Base-by-base conservation (phyloP, 2,113 vertebrate genomes). In the Crotophaga sulcirostris region DNA sequence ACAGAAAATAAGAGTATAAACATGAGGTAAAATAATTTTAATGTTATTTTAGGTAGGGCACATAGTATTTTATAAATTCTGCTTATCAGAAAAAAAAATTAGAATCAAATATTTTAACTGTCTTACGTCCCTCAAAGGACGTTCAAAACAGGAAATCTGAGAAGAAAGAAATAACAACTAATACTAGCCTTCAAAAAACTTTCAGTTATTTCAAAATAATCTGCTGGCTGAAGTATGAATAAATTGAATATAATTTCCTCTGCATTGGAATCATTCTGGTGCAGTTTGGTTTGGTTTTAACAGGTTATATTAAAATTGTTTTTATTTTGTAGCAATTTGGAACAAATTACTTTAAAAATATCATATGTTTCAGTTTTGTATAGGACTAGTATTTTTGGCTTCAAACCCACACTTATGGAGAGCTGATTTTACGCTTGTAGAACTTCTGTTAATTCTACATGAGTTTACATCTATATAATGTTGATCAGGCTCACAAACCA, bases 211-310 rank as follows among this genome's bases (percentile, higher is more conserved):
- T 96, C 67, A 87, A 89, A 93, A 66, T 23, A 72, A 60, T 82
- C 70, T 66, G 6, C 23, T 91, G 66, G 16, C 40, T 92, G 26
- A 85, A 83, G 7, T 74, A 83, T 38, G 72, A 95, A 91, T 89
- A 87, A 75, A 89, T 63, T 60, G 14, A 92, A 72, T 82, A 58
- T 79, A 5, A 89, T 95, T 95, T 95, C 58, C 67, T 85, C 36
- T 79, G 24, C 20, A 76, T 16, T 73, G 3, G 64, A 94, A 78
- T 5, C 3, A 56, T 69, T 83, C 36, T 33, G 13, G 1, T 80
- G 80, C 87, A 47, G 1, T 45, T 70, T 38, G 16, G 3, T 54
- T 85, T 84, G 6, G 89, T 91, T 80, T 66, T 18, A 63, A 72
- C 44, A 51, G 36, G 47, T 64, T 72, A 64, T 26, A 60, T 31